Percentiles rank a stretch among this genome's conserved stretches.
Conservation (phyloP, 2,797 vertebrate species). For the Amphiprion clarkii region DNA sequence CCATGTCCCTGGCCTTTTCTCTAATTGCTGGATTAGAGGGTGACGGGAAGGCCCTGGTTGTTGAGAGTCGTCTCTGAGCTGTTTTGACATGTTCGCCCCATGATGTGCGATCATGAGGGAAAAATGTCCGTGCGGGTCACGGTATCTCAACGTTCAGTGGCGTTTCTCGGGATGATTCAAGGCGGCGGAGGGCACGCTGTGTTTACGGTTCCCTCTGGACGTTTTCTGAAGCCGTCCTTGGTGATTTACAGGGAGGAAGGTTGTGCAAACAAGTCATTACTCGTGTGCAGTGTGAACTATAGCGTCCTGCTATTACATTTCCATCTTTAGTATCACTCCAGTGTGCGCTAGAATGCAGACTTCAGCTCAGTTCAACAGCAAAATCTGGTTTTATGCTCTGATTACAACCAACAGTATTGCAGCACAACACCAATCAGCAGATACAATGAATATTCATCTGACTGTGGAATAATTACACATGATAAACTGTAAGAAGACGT, state of each 20-base stretch:
- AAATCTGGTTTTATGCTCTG: background rate
- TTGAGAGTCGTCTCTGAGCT: conserved; percentile 69
- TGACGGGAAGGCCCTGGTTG: conserved; percentile 56
- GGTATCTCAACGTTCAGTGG: conserved; percentile 25
- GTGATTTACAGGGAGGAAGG: conserved; percentile 25
- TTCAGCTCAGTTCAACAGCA: background rate
- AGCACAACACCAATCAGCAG: background rate
- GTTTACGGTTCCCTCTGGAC: conserved; percentile 25
- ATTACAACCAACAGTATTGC: background rate
- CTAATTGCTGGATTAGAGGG: conserved; percentile 77
- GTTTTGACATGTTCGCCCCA: conserved; percentile 69
- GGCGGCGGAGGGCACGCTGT: conserved; percentile 17
- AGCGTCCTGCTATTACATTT: background rate
- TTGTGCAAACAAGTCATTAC: conserved; percentile 23
- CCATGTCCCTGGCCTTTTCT: conserved; percentile 67
- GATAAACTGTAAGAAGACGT: background rate
- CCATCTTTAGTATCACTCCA: conserved; percentile 9
- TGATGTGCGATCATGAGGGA: conserved; percentile 60
- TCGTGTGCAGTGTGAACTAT: background rate
- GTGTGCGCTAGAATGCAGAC: background rate
- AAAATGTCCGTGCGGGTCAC: conserved; percentile 52
- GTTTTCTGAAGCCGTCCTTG: conserved; percentile 13
- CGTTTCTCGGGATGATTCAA: conserved; percentile 22
- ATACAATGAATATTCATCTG: background rate
- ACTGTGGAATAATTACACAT: background rate